A percentile compares a stretch with the other conserved stretches of the same genome.
Evolutionary conservation across 2,888 invertebrate species (phyloP).

Genomic region (Leptopterna dolabrata): DNA sequence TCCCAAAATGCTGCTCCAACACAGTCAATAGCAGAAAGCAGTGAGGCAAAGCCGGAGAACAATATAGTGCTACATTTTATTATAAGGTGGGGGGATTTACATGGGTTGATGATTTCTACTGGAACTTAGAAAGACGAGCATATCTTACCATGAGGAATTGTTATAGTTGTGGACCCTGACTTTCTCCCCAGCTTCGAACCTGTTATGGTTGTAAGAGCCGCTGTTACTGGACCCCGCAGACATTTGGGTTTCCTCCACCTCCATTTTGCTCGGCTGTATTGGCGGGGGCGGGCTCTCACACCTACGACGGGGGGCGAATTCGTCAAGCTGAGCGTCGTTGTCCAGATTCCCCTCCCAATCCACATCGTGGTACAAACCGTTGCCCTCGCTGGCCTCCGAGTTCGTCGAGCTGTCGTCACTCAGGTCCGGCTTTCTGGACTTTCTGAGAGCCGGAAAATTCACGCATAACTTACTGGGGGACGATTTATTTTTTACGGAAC

Average conservation of each 20-base stretch:
- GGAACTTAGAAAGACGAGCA: too few relatives aligned
- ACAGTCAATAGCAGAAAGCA: too few relatives aligned
- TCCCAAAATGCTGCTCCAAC: too few relatives aligned
- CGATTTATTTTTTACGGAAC: not conserved
- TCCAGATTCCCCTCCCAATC: conserved; percentile 60
- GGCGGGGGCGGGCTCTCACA: not conserved
- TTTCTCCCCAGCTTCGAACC: conserved; percentile 17
- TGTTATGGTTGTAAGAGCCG: not conserved
- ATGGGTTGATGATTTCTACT: too few relatives aligned
- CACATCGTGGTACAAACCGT: conserved; percentile 54
- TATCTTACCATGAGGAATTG: conserved; percentile 23
- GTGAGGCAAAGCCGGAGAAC: too few relatives aligned
- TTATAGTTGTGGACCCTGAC: conserved; percentile 25
- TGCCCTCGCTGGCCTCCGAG: conserved; percentile 57
- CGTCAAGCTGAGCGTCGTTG: conserved; percentile 56
- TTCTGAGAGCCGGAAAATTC: conserved; percentile 9
- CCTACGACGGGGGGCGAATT: conserved; percentile 56
- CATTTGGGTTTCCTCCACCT: not conserved
- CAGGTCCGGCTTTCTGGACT: not conserved
- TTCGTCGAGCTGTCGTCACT: conserved; percentile 58
- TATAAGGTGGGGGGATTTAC: too few relatives aligned
- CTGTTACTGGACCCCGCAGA: not conserved
- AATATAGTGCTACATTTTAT: too few relatives aligned
- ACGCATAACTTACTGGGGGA: conserved; percentile 3
- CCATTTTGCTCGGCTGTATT: not conserved